phyloP scores from a whole-genome alignment of 2,797 vertebrate genomes.

The Sciurus vulgaris region DNA sequence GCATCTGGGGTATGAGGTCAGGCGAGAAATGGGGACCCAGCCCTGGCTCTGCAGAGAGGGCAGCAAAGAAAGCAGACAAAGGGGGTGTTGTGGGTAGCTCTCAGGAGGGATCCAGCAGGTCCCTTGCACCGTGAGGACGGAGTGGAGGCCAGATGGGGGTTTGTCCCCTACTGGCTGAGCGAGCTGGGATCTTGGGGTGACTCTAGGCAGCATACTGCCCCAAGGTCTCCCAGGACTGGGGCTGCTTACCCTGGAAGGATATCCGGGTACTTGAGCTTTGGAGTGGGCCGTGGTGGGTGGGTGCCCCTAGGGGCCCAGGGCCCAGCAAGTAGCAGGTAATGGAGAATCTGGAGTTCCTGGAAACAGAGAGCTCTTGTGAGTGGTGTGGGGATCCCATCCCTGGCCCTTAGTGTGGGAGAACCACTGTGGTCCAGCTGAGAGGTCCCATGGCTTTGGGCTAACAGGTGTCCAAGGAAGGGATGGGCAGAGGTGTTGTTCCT shows the following conservation, averaged over 20 bases:
- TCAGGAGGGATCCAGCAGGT: rapidly evolving
- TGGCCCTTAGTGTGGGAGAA: not conserved
- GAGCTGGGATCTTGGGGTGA: not conserved
- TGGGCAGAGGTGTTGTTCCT: not conserved
- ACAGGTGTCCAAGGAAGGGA: not conserved
- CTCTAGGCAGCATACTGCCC: not conserved
- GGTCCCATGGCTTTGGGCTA: not conserved
- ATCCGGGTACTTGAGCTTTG: not conserved
- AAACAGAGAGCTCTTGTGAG: rapidly evolving
- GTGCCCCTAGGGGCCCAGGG: too few relatives aligned
- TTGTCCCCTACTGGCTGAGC: rapidly evolving
- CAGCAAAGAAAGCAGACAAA: too few relatives aligned
- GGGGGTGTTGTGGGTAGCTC: not conserved
- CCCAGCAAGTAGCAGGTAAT: rapidly evolving
- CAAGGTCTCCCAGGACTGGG: not conserved
- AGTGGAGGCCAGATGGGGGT: not conserved
- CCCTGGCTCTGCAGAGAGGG: not conserved
- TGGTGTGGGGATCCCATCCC: not conserved
- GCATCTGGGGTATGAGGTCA: not conserved
- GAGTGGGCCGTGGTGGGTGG: not conserved
- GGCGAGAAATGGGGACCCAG: rapidly evolving
- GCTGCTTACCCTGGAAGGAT: not conserved
- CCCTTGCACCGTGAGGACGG: not conserved
- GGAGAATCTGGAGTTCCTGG: not conserved
- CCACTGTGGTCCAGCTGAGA: rapidly evolving